phyloP scores from a whole-genome alignment of 2,113 vertebrate species.

The Cynoglossus semilaevis region DNA sequence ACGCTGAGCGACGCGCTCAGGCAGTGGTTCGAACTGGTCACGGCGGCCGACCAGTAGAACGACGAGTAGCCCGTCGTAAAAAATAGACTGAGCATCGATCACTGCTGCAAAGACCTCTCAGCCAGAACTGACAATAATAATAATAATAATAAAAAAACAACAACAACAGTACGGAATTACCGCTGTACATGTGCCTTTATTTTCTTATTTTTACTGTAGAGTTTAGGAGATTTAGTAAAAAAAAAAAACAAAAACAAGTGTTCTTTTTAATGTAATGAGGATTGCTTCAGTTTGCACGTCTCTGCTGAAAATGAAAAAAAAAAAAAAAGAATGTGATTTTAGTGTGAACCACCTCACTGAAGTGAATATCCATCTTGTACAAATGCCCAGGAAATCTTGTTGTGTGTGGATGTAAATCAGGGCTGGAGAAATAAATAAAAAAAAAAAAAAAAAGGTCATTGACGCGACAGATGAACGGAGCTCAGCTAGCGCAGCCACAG shows the following conservation, averaged over 20 bases:
- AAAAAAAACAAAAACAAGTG: conserved; percentile 43
- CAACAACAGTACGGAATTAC: conserved; percentile 30
- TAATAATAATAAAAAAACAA: not conserved
- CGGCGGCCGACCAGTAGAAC: conserved; percentile 78
- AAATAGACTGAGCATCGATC: not conserved
- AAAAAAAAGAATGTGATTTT: conserved; percentile 53
- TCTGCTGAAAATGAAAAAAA: conserved; percentile 43
- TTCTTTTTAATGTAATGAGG: conserved; percentile 48
- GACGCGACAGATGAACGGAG: too few species aligned
- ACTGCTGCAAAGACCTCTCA: conserved; percentile 55
- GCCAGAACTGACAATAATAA: not conserved
- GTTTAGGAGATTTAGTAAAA: conserved; percentile 57
- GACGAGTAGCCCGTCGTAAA: conserved; percentile 22
- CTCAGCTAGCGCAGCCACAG: too few species aligned
- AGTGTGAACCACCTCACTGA: conserved; percentile 41
- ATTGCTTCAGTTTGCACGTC: conserved; percentile 64
- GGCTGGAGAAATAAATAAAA: conserved; percentile 18
- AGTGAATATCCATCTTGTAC: conserved; percentile 41
- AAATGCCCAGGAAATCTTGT: not conserved
- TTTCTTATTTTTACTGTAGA: conserved; percentile 55
- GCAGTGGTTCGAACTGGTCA: conserved; percentile 98
- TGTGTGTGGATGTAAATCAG: conserved; percentile 39
- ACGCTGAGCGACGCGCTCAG: conserved; percentile 93
- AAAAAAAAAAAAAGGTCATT: conserved; percentile 30
- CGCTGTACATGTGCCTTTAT: conserved; percentile 76